phyloP scores from a whole-genome alignment of 2,888 invertebrate species.

The Cephalotes varians region DNA sequence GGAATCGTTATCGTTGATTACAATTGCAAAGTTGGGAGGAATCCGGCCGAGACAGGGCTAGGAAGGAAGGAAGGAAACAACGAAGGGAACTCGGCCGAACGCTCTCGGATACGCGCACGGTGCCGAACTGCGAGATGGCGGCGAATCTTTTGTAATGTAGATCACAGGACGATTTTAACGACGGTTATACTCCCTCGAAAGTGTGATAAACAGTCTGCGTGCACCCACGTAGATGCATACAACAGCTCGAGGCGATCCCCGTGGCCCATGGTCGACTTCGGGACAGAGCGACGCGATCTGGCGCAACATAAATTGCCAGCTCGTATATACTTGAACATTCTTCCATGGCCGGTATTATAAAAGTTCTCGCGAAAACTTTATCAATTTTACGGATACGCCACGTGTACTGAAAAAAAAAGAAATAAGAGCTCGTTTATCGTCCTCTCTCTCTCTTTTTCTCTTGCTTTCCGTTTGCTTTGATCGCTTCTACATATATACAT shows the following conservation, averaged over 20 bases:
- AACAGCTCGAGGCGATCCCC: slow-evolving; percentile 49
- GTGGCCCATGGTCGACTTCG: slow-evolving; percentile 40
- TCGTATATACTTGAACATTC: slow-evolving; percentile 83
- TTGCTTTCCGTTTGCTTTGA: not conserved
- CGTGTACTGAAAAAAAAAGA: slow-evolving; percentile 69
- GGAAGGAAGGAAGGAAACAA: slow-evolving; percentile 62
- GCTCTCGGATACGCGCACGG: slow-evolving; percentile 58
- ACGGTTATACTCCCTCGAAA: slow-evolving; percentile 71
- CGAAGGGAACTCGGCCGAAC: slow-evolving; percentile 37
- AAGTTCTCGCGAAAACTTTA: slow-evolving; percentile 84
- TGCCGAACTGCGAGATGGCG: slow-evolving; percentile 61
- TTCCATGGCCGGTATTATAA: slow-evolving; percentile 83
- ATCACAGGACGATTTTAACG: slow-evolving; percentile 72
- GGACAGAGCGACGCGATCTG: slow-evolving; percentile 49
- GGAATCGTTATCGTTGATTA: slow-evolving; percentile 75
- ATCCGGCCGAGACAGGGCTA: slow-evolving; percentile 29
- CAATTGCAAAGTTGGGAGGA: slow-evolving; percentile 74
- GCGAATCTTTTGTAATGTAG: slow-evolving; percentile 74
- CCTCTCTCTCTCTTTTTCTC: not conserved
- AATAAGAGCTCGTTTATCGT: slow-evolving; percentile 20
- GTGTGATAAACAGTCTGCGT: slow-evolving; percentile 73
- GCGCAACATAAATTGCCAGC: slow-evolving; percentile 82
- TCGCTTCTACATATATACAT: not conserved
- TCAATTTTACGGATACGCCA: slow-evolving; percentile 85
- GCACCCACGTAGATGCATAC: slow-evolving; percentile 47